Base-by-base conservation (phyloP, 2,113 vertebrate genomes). In the Phyllostomus hastatus region DNA sequence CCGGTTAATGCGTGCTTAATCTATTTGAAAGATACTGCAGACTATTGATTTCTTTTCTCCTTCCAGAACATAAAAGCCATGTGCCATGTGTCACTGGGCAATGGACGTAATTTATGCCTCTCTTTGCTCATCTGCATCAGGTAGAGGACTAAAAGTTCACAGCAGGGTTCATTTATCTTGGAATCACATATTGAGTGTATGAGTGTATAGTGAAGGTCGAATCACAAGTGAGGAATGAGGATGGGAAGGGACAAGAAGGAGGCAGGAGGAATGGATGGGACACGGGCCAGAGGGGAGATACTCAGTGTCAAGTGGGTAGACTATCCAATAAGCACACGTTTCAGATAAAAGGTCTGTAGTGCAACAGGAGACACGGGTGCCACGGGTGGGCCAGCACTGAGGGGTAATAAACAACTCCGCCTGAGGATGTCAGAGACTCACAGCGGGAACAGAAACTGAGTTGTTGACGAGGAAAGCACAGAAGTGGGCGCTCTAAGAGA, bases 21-120 rank as follows among this genome's bases (percentile, higher is more conserved):
- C 92, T 85, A 70, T 87, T 64, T 82, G 33, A 95, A 94, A 96
- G 38, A 67, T 5, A 88, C 1, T 50, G 70, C 15, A 88, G 3
- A 59, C 26, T 93, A 93, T 76, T 89, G 72, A 54, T 79, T 91
- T 87, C 24, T 91, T 88, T 92, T 38, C 54, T 80, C 33, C 20
- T 97, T 92, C 41, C 46, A 85, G 88, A 75, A 90, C 93, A 72
- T 75, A 66, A 76, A 96, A 81, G 81, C 7, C n/a, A 10, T 28
- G 1, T 4, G 61, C 1, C 6, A 33, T 70, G 24, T 84, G 52
- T 90, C 84, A 59, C 59, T 92, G 75, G 22, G 61, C 75, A 54
- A 83, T 2, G 52, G n/a, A 78, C 0, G 0, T 66, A 86, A 87
- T 61, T 89, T 83, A 22, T 17, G 26, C 38, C 10, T 90, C 16